Base-by-base conservation (phyloP, 2,797 vertebrate genomes). In the Streptopelia turtur region DNA sequence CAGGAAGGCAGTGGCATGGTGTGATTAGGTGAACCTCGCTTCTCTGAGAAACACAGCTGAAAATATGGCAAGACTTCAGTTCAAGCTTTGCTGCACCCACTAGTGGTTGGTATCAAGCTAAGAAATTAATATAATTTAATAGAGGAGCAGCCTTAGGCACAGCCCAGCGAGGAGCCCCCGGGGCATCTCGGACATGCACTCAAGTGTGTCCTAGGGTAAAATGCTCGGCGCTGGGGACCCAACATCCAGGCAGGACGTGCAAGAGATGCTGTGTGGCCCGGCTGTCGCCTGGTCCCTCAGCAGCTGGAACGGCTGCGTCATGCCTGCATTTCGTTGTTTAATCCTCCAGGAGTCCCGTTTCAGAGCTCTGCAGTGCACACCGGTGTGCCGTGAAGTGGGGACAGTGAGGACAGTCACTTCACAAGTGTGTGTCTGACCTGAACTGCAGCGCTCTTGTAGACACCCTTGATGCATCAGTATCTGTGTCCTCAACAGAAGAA, bases 241-340 rank as follows among this genome's bases (percentile, higher is more conserved):
- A 2, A n/a, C 16, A 27, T 17, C n/a, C 28, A 4, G 39, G 33
- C 33, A 28, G 0, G 1, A 0, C 0, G 5, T 16, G 2, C 12
- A 20, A 1, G 60, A 59, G 33, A 5, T 25, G 53, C 50, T 4
- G 6, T 28, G 33, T 37, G 61, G 35, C 4, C 22, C 47, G 12
- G 2, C 22, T 57, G 21, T 60, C 45, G 30, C 41, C 35, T 47
- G 21, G 12, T 39, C 10, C 23, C 28, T 79, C 47, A 35, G 47
- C 64, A 43, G 49, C 41, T 21, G 55, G 16, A 60, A 82, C 2
- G 15, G n/a, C 39, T 3, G 3, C 1, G 0, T 30, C 9, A 1
- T n/a, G 64, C 35, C 35, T 31, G 17, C 8, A n/a, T 75, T 56
- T 88, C 11, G 2, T 14, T 2, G 27, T 20, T 65, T 33, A 20